phyloP scores from a whole-genome alignment of 2,797 vertebrate species.

The Pipistrellus pipistrellus region DNA sequence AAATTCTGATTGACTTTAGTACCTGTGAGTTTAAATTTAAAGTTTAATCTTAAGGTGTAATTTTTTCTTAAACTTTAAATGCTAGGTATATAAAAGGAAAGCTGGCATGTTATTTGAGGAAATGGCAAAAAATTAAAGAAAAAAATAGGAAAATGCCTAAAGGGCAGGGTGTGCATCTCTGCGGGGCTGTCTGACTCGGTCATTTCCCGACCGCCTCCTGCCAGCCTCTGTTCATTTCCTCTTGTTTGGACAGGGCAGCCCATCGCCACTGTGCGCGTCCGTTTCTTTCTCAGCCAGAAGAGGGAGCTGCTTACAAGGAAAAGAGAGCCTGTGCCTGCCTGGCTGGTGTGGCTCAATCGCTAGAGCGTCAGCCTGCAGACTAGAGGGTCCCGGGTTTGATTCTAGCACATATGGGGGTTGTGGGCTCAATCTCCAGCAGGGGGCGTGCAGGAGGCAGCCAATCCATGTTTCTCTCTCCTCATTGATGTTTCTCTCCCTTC shows the following conservation, averaged over 20 bases:
- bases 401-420: no score
- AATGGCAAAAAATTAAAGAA: constrained; percentile 46
- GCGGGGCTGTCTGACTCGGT: background rate
- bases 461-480: no score
- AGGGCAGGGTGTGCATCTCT: background rate
- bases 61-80: constrained; percentile 74
- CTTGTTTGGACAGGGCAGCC: background rate
- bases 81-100: constrained; percentile 67
- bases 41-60: constrained; percentile 76
- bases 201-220: background rate
- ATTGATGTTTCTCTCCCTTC: no score
- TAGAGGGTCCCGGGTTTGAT: no score
- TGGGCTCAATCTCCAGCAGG: no score
- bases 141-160: constrained; percentile 48
- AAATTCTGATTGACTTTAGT: constrained; percentile 74
- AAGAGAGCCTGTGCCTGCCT: no score
- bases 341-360: no score
- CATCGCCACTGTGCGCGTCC: background rate
- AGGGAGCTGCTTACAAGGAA: background rate
- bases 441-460: no score
- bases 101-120: constrained; percentile 69
- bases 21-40: constrained; percentile 65
- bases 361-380: no score
- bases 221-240: background rate
- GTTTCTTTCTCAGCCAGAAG: constrained; percentile 11